These are phyloP conservation scores for Alectoris magna DNA, from an alignment of 2,797 vertebrate species.

Conservation along the genomic window DNA sequence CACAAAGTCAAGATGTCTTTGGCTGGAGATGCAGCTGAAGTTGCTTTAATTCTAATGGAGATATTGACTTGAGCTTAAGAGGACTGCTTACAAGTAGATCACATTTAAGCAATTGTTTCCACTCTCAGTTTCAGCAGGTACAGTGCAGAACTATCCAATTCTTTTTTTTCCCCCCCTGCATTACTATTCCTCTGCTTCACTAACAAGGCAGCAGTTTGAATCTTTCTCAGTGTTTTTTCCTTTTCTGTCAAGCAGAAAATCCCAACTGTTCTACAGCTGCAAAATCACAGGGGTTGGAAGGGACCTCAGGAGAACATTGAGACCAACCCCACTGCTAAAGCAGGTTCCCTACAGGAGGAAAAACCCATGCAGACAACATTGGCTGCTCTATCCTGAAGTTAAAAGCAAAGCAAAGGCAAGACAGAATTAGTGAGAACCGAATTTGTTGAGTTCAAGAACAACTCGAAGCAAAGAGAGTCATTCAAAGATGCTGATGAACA, in stretches of 20 bases:
- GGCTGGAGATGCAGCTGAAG: not conserved
- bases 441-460: not conserved
- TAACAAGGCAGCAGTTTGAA: not conserved
- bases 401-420: not conserved
- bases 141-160: not conserved
- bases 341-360: not conserved
- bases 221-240: not conserved
- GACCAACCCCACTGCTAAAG: not conserved
- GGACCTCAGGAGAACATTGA: not conserved
- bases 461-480: not conserved
- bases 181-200: not conserved
- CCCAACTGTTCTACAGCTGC: not conserved
- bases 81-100: constrained; percentile 3
- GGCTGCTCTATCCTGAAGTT: not conserved
- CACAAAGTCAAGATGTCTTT: not conserved
- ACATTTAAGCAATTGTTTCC: constrained; percentile 47
- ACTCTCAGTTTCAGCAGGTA: constrained; percentile 31
- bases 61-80: too few species aligned
- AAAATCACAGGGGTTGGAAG: not conserved
- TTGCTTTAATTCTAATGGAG: not conserved
- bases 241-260: not conserved
- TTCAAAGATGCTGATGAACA: not conserved
- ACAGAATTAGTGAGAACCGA: not conserved
- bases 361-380: not conserved
- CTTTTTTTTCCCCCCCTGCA: not conserved